These are phyloP conservation scores for Macrotis lagotis DNA, from an alignment of 2,113 vertebrate genomes.

Conservation along the genomic window DNA sequence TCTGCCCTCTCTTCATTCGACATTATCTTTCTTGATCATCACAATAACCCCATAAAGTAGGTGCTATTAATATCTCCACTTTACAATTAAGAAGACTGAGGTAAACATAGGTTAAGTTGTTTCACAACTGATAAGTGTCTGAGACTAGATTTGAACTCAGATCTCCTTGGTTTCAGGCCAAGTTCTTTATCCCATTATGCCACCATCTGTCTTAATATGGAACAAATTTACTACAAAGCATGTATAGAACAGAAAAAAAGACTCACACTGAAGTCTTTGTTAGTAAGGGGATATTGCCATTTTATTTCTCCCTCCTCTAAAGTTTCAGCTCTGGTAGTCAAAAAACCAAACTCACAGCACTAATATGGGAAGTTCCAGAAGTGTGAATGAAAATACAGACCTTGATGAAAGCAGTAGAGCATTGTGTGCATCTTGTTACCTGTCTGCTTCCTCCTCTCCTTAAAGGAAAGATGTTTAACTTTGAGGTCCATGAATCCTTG, in stretches of 20 bases:
- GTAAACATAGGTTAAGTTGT: background rate
- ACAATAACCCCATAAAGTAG: background rate
- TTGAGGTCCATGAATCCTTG: background rate
- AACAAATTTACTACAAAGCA: background rate
- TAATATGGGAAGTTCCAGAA: background rate
- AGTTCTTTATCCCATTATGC: background rate
- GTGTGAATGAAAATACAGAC: background rate
- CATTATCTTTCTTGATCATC: background rate
- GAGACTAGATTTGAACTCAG: background rate
- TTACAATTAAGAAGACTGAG: background rate
- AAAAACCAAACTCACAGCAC: background rate
- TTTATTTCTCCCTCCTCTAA: background rate
- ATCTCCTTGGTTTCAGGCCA: background rate
- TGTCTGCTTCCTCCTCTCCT: background rate
- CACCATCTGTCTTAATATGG: background rate
- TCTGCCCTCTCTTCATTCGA: no score
- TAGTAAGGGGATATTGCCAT: background rate
- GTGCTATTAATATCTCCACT: background rate
- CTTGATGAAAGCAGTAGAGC: background rate
- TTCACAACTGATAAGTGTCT: background rate
- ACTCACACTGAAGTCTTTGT: background rate
- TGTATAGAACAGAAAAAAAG: background rate
- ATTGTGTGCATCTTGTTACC: background rate
- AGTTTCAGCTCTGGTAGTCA: background rate
- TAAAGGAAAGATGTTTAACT: background rate